Evolutionary conservation across 2,888 invertebrate species (phyloP), one percentile per base, ranked within the genome.

Genomic region (Norana najaformis): DNA sequence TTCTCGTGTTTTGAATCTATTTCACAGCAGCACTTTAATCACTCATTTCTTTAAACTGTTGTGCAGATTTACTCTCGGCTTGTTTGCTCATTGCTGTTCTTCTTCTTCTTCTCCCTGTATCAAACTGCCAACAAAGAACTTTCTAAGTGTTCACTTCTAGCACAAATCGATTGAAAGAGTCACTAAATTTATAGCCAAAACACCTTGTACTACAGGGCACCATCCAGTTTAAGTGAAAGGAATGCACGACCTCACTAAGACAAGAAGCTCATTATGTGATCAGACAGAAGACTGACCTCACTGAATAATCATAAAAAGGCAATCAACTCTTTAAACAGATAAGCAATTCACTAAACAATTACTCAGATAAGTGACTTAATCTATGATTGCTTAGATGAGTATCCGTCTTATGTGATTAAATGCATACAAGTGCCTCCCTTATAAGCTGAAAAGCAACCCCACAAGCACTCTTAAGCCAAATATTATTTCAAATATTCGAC

Each of bases 171-270:
- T n/a, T 69, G 69, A n/a, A 69, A 69, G 30, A 16, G 69, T 69
- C n/a, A 69, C 69, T 69, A n/a, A 69, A 69, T 30, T n/a, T 69
- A 69, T 8, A n/a, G 69, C 30, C n/a, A 69, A 30, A 69, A 69
- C 69, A 69, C 69, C 69, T 69, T 69, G 69, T 69, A 69, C 69
- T 69, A 69, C 69, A 69, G 69, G 69, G 69, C n/a, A n/a, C 30
- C 69, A n/a, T n/a, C 69, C 69, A 69, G n/a, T n/a, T 69, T 8
- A 69, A 8, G 11, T 69, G 69, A 69, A 69, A 69, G n/a, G n/a
- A 6, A 69, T n/a, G 69, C 69, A 69, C 1, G 11, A 69, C n/a
- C n/a, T 69, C 69, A n/a, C 69, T 13, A 69, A 30, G n/a, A 69
- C 69, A 69, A 53, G 69, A 30, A 30, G 69, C n/a, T 16, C 11